Base-by-base conservation (phyloP, 2,888 invertebrate genomes). In the Macrosoma leucophasiata region DNA sequence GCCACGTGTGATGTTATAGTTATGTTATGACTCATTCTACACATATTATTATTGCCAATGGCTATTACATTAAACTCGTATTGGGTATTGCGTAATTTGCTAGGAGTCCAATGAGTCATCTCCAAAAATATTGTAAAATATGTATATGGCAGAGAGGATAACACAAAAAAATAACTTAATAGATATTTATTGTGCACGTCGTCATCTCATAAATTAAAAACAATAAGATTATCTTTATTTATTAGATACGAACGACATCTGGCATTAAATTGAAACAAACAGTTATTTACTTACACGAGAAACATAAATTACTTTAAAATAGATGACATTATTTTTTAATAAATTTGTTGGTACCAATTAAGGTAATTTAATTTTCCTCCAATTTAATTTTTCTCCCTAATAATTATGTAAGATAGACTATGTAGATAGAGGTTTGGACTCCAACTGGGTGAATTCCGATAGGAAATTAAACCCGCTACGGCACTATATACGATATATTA, bases 11-110 rank as follows among this genome's bases (percentile, higher is more conserved):
- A n/a, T n/a, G n/a, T n/a, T n/a, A n/a, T n/a, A n/a, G n/a, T n/a
- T n/a, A n/a, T n/a, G 43, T 36, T 55, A 48, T 72, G 75, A 79
- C 50, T 75, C 75, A 75, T 52, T 48, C 46, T 54, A 53, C 61
- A 53, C 58, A 57, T 26, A 41, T 41, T 36, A 53, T 53, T 61
- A 58, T 60, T 55, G 62, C 62, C 55, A 59, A 56, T 58, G 50
- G 64, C 61, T 70, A 66, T 70, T 68, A 69, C 61, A 65, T 67
- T 65, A 69, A 71, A 76, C 75, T 64, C 61, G 67, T 73, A 73
- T 76, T 62, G 54, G 59, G 47, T 57, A 68, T 78, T 75, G 65
- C 78, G 77, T 75, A 77, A 81, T 68, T 59, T 61, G 47, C 56
- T 56, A 57, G 51, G 52, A 57, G 53, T 43, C 39, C 36, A 26